Evolutionary conservation across 2,113 vertebrate species (phyloP).

Genomic region (Butorides virescens): DNA sequence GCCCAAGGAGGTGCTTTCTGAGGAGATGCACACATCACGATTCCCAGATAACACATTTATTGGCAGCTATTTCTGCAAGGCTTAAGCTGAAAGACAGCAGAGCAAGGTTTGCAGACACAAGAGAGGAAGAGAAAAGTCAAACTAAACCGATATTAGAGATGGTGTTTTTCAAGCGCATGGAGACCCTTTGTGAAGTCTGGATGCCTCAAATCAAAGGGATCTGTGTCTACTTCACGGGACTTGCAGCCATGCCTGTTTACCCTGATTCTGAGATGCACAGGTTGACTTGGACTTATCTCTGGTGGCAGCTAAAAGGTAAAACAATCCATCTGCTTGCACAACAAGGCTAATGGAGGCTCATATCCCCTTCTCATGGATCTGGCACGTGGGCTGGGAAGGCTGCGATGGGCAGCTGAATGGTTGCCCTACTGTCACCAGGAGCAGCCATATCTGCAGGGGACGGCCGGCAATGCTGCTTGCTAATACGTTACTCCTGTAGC

Average conservation of each 20-base stretch:
- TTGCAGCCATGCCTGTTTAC: background rate
- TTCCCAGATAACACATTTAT: background rate
- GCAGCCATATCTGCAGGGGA: background rate
- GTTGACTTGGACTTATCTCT: background rate
- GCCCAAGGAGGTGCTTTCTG: background rate
- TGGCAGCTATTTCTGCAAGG: background rate
- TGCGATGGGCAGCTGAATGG: background rate
- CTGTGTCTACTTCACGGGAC: background rate
- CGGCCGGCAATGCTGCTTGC: background rate
- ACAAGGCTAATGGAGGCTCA: accelerated
- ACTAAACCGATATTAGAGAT: background rate
- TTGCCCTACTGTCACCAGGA: background rate
- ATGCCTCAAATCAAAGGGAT: background rate
- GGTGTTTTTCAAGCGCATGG: background rate
- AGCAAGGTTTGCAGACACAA: background rate
- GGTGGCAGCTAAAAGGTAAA: background rate
- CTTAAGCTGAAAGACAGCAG: background rate
- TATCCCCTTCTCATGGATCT: background rate
- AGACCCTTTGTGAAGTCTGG: background rate
- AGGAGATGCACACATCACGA: background rate
- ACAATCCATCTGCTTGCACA: background rate
- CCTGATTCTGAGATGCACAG: background rate
- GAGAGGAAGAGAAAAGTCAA: background rate
- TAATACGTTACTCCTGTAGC: background rate
- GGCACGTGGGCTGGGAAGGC: accelerated